These are phyloP conservation scores for Salticus scenicus DNA, from an alignment of 2,888 invertebrate species.

Conservation along the genomic window DNA sequence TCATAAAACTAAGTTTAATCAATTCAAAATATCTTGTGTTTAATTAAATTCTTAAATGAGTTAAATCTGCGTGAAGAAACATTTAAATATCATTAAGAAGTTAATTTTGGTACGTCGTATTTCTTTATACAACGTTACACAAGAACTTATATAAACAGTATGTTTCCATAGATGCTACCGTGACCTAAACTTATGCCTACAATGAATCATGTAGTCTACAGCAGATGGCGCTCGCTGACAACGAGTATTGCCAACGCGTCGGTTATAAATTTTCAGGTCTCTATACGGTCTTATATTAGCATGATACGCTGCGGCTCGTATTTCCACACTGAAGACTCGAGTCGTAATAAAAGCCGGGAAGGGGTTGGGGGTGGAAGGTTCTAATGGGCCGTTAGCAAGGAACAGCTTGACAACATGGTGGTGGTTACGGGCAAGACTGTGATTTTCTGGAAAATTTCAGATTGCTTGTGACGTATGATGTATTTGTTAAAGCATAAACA, in stretches of 20 bases:
- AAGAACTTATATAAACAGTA: background rate
- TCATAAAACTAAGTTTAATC: too few species aligned
- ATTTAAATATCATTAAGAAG: too few species aligned
- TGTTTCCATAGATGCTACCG: background rate
- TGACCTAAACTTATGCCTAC: background rate
- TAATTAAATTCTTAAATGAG: too few species aligned
- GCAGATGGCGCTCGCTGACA: slow-evolving; percentile 64
- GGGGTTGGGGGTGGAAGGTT: slow-evolving; percentile 15
- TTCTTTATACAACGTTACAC: background rate
- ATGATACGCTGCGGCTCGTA: slow-evolving; percentile 22
- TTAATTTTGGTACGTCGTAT: background rate
- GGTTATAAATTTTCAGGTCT: slow-evolving; percentile 48
- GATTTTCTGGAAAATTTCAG: background rate
- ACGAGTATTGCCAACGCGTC: slow-evolving; percentile 31
- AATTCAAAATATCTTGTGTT: too few species aligned
- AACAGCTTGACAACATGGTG: slow-evolving; percentile 63
- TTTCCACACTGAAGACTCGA: background rate
- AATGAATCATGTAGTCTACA: slow-evolving; percentile 22
- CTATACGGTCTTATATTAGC: slow-evolving; percentile 40
- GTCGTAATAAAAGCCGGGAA: slow-evolving; percentile 18
- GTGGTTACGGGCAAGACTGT: slow-evolving; percentile 20
- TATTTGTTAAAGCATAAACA: background rate
- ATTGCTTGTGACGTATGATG: background rate
- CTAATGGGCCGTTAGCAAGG: slow-evolving; percentile 63
- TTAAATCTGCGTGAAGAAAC: too few species aligned